A percentile compares a stretch with the other conserved stretches of the same genome.
phyloP scores from a whole-genome alignment of 2,113 vertebrate species.

The Nettapus auritus region DNA sequence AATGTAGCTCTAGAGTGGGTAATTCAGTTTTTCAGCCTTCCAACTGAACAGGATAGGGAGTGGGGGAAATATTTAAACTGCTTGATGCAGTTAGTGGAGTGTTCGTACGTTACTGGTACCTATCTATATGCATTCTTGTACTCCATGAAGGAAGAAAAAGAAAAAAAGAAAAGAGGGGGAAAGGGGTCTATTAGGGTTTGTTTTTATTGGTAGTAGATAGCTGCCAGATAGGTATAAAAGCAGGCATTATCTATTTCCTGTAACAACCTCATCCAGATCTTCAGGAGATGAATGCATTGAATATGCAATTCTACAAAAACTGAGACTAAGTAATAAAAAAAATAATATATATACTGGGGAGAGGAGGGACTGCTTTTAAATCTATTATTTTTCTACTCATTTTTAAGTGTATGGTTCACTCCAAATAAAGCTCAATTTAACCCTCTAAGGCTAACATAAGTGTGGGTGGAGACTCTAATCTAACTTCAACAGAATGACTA shows the following conservation, averaged over 20 bases:
- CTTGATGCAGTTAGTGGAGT: not conserved
- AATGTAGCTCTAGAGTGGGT: not conserved
- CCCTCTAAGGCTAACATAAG: not conserved
- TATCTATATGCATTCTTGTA: not conserved
- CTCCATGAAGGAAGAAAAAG: not conserved
- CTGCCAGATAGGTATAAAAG: not conserved
- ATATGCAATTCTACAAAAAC: not conserved
- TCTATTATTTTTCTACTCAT: not conserved
- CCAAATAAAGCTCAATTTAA: not conserved
- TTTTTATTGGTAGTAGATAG: not conserved
- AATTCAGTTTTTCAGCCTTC: not conserved
- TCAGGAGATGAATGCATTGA: not conserved
- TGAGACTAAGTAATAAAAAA: not conserved
- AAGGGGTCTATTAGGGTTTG: not conserved
- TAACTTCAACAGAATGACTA: not conserved
- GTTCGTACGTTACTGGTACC: not conserved
- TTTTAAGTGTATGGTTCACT: not conserved
- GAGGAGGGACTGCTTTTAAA: not conserved
- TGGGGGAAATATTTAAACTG: not conserved
- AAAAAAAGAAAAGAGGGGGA: accelerated
- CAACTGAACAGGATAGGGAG: not conserved
- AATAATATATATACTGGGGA: no score
- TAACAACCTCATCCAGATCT: not conserved
- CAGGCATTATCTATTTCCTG: not conserved
- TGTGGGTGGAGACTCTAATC: not conserved